Base-by-base conservation (phyloP, 2,888 invertebrate species). In the Dorcus hopei region DNA sequence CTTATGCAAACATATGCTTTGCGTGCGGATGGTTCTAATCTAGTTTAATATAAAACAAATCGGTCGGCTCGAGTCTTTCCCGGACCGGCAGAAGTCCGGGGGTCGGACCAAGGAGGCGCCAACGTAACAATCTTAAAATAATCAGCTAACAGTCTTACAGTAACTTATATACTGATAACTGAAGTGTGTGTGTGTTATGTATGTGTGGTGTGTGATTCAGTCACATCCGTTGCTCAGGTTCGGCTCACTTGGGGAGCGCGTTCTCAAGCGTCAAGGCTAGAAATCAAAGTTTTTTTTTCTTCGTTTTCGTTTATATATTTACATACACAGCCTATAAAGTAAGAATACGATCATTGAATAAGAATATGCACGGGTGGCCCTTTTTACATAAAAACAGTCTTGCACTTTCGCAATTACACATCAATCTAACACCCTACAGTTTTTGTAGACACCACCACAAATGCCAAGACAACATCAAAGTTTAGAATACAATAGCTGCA, bases 291-390 rank as follows among this genome's bases (percentile, higher is more conserved):
- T 33, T 33, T 33, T 33, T 33, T 33, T 33, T 33, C 26, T 33
- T 33, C 26, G 47, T 51, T 59, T 60, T 60, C 54, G 57, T 60
- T 61, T 56, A 62, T 77, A 77, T 77, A 64, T 33, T 33, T 77
- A 77, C 77, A 77, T 73, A 76, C 77, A 77, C 77, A 77, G 77
- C 77, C 77, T 76, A 76, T 76, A 75, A 33, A 72, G 71, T 74
- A 72, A 75, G 72, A 68, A 72, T 70, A 74, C 52, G n/a, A 59
- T 59, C 55, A 59, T 59, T 56, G 59, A 59, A 59, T 59, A 59
- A 59, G 56, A 59, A 59, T 59, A 56, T 49, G 52, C 47, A 55
- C 48, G 51, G 57, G 39, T 14, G 14, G 14, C 42, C 42, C 7
- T 6, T 33, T 33, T 7, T 3, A 6, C 1, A 26, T 33, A 33